A percentile compares a stretch with the other conserved stretches of the same genome.
phyloP scores from a whole-genome alignment of 2,888 invertebrate genomes.

The Leptothorax acervorum region DNA sequence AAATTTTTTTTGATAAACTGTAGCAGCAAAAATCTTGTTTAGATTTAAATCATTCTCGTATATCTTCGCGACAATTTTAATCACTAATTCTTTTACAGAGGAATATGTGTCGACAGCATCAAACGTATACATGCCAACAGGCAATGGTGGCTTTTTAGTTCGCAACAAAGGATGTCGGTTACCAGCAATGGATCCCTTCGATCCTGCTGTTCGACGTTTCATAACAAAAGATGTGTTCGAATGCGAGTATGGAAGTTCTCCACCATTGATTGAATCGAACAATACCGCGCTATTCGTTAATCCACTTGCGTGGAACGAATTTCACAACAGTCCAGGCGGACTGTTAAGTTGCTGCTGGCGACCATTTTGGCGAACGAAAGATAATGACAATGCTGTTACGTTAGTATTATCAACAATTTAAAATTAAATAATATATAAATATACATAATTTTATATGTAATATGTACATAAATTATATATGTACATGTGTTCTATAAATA shows the following conservation, averaged over 20 bases:
- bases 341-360: constrained; percentile 88
- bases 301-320: constrained; percentile 85
- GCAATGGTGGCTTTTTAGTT: constrained; percentile 86
- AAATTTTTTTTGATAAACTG: background rate
- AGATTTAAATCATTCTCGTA: background rate
- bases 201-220: constrained; percentile 87
- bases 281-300: constrained; percentile 88
- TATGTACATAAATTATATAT: background rate
- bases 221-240: constrained; percentile 86
- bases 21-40: background rate
- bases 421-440: too few species aligned
- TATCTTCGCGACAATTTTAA: constrained; percentile 2
- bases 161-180: constrained; percentile 90
- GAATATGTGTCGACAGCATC: constrained; percentile 63
- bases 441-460: too few species aligned
- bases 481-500: background rate
- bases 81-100: constrained; percentile 57
- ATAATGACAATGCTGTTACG: constrained; percentile 85
- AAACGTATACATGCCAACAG: constrained; percentile 43
- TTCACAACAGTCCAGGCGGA: constrained; percentile 86
- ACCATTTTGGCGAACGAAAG: constrained; percentile 87
- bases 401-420: constrained; percentile 74
- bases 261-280: constrained; percentile 88
- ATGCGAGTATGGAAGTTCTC: constrained; percentile 86
- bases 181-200: constrained; percentile 88